Base-by-base conservation (phyloP, 2,113 vertebrate genomes). In the Gallinago undulata region DNA sequence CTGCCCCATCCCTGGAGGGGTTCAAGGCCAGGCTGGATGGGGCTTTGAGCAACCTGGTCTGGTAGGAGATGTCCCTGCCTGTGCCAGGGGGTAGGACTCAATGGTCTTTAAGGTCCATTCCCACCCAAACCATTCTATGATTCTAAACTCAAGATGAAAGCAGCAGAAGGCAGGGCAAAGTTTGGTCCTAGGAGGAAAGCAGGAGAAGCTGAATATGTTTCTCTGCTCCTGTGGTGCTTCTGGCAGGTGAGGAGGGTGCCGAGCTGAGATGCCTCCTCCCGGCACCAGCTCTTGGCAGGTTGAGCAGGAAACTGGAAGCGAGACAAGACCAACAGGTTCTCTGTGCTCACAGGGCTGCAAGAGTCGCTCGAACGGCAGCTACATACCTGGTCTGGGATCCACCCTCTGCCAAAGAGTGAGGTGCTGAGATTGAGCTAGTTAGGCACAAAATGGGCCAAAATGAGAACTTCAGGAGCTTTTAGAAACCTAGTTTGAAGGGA, bases 301-400 rank as follows among this genome's bases (percentile, higher is more conserved):
- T 1, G 66, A 91, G 62, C 90, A 93, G 90, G 90, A 94, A 93
- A 47, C 60, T 85, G 81, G 55, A 80, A 72, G 51, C 0, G 8
- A 63, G 89, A 81, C 5, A 0, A 74, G 92, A 85, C 81, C 77
- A 87, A 22, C 93, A 89, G 82, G 87, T 97, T 94, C 84, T 88
- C n/a, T 12, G 7, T 47, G 41, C 50, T 93, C 47, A 68, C 3
- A 3, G 48, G 45, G 48, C 53, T 76, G 43, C 0, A 2, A 55
- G 37, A 78, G 37, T 37, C 23, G 4, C 81, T 41, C 2, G 5
- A 68, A 43, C 1, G 14, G 68, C 56, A 89, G 48, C 63, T 63
- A 41, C 75, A 9, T 7, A 41, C 67, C 37, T 79, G 62, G 6
- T 41, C 47, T n/a, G 67, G 67, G 39, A 80, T 31, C 63, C 87